Evolutionary conservation across 2,888 invertebrate species (phyloP).

Genomic region (Julus scanicus): DNA sequence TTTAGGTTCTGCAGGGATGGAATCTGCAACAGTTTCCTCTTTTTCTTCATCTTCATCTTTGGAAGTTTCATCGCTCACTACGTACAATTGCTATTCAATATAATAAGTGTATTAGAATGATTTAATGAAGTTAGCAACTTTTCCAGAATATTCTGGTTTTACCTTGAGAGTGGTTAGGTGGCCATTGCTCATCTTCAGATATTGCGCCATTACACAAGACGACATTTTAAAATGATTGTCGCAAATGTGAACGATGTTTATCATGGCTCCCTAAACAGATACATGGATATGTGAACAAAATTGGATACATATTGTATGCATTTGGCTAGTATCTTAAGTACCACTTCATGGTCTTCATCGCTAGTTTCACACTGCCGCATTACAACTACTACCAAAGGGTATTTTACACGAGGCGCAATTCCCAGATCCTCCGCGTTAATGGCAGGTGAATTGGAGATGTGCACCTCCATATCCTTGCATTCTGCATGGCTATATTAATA

Average conservation of each 20-base stretch:
- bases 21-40: slow-evolving; percentile 8
- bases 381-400: slow-evolving; percentile 81
- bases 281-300: slow-evolving; percentile 56
- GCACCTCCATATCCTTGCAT: slow-evolving; percentile 44
- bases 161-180: slow-evolving; percentile 86
- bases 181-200: slow-evolving; percentile 85
- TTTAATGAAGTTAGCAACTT: neutral
- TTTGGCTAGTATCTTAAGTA: neutral
- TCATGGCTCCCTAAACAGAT: slow-evolving; percentile 81
- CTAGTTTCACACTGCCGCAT: slow-evolving; percentile 55
- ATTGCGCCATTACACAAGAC: slow-evolving; percentile 85
- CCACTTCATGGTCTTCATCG: slow-evolving; percentile 56
- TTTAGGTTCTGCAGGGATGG: slow-evolving; percentile 31
- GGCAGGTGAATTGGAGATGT: neutral
- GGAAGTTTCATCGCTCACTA: slow-evolving; percentile 15
- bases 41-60: neutral
- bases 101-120: neutral
- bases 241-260: slow-evolving; percentile 84
- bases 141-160: neutral
- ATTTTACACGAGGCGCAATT: slow-evolving; percentile 78
- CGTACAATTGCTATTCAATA: slow-evolving; percentile 46
- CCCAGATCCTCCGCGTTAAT: slow-evolving; percentile 70
- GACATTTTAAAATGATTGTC: slow-evolving; percentile 83
- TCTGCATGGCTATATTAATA: slow-evolving; percentile 6
- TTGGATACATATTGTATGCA: neutral